Evolutionary conservation across 2,888 invertebrate genomes (phyloP).

Genomic region (Spialia ferax): DNA sequence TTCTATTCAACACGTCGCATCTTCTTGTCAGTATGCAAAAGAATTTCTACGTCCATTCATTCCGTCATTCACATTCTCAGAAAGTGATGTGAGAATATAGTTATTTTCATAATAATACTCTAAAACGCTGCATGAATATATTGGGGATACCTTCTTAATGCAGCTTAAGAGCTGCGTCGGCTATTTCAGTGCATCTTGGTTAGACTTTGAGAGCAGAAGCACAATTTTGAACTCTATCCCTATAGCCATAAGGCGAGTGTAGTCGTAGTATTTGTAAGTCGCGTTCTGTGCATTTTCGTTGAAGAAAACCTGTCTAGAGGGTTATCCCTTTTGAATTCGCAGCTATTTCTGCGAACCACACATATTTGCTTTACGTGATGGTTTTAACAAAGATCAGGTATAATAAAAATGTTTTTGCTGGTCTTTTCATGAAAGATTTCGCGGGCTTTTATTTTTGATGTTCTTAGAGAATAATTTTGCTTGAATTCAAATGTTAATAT

Average conservation of each 20-base stretch:
- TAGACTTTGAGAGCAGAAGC: conserved; percentile 23
- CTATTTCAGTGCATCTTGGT: conserved; percentile 41
- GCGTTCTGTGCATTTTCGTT: conserved; percentile 44
- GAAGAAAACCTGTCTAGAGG: conserved; percentile 44
- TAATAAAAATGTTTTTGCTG: conserved; percentile 17
- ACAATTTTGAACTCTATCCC: conserved; percentile 33
- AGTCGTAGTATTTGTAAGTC: conserved; percentile 39
- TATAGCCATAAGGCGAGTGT: background rate
- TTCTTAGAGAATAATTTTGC: too few relatives aligned
- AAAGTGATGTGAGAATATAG: conserved; percentile 13
- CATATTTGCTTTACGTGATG: conserved; percentile 36
- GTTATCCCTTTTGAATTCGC: conserved; percentile 45
- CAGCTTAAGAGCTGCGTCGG: conserved; percentile 46
- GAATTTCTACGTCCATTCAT: conserved; percentile 10
- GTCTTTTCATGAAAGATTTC: background rate
- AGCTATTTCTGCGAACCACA: conserved; percentile 44
- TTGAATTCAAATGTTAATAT: too few relatives aligned
- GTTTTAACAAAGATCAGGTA: conserved; percentile 31
- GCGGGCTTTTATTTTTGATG: background rate
- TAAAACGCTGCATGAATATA: conserved; percentile 46
- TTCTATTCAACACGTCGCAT: conserved; percentile 13
- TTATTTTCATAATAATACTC: conserved; percentile 35
- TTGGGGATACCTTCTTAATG: conserved; percentile 45
- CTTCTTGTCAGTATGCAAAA: background rate
- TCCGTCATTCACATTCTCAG: background rate